Evolutionary conservation across 2,888 invertebrate genomes (phyloP).

Genomic region (Eilema depressum): DNA sequence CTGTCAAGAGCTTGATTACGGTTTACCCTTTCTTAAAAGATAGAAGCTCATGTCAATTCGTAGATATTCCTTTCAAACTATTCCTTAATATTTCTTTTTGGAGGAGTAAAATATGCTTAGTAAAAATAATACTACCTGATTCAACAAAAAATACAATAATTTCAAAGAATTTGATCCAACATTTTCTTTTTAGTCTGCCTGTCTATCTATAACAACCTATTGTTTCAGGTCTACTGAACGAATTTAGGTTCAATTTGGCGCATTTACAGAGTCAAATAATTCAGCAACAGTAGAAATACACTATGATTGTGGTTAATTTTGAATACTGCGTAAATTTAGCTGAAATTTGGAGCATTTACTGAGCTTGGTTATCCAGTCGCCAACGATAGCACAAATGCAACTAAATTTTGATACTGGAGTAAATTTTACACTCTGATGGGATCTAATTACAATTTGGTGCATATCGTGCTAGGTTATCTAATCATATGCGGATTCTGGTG

Average conservation of each 20-base stretch:
- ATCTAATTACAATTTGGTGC: not conserved
- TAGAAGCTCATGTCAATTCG: slow-evolving; percentile 10
- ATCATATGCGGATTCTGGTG: no score
- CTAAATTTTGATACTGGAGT: not conserved
- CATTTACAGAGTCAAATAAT: not conserved
- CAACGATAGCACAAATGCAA: not conserved
- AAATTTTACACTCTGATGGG: not conserved
- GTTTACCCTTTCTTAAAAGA: slow-evolving; percentile 24
- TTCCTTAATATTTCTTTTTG: not conserved
- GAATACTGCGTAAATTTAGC: not conserved
- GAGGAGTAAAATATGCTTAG: not conserved
- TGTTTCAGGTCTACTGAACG: not conserved
- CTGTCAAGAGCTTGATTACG: slow-evolving; percentile 12
- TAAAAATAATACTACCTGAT: not conserved
- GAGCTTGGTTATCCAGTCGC: not conserved
- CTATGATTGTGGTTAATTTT: not conserved
- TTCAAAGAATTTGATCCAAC: not conserved
- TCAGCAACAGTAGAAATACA: not conserved
- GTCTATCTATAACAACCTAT: not conserved
- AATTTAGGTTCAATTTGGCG: not conserved
- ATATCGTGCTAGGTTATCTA: no score
- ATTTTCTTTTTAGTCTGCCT: not conserved
- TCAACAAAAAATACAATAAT: not conserved
- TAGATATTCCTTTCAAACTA: slow-evolving; percentile 6
- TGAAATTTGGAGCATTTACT: not conserved